Conservation (phyloP, 2,797 vertebrate species). For the Thunnus albacares region DNA sequence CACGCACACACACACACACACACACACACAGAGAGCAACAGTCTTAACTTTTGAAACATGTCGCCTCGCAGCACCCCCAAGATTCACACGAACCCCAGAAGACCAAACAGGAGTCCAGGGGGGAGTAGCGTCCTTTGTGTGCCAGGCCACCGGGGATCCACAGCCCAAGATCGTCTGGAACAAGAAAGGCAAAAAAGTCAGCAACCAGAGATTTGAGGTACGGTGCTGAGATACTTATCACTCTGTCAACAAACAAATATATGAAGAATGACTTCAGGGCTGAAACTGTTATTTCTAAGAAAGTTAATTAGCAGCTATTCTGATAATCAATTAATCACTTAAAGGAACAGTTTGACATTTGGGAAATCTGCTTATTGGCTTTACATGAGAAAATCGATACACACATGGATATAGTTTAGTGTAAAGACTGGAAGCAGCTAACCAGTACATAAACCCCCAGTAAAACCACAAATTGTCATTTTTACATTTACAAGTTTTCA, state of each 20-base stretch:
- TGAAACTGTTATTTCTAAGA: background rate
- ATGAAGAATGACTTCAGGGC: background rate
- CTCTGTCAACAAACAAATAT: background rate
- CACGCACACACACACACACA: no score
- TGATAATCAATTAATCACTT: background rate
- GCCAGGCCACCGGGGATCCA: conserved; percentile 96
- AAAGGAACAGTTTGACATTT: no score
- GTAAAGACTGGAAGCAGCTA: background rate
- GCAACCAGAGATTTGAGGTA: conserved; percentile 99
- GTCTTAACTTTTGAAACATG: conserved; percentile 27
- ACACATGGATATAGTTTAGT: background rate
- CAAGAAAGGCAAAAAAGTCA: conserved; percentile 99
- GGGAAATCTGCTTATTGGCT: background rate
- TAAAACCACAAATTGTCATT: no score
- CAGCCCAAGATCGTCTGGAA: conserved; percentile 99
- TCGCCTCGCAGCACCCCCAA: conserved; percentile 90
- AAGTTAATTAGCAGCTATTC: background rate
- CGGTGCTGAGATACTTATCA: background rate
- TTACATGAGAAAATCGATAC: background rate
- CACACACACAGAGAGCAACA: background rate
- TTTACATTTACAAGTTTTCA: no score
- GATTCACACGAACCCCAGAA: conserved; percentile 94
- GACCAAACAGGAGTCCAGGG: conserved; percentile 98
- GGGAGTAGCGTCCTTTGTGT: conserved; percentile 97
- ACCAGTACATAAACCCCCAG: background rate